Evolutionary conservation across 2,888 invertebrate genomes (phyloP).

Genomic region (Strigamia transsilvanica): DNA sequence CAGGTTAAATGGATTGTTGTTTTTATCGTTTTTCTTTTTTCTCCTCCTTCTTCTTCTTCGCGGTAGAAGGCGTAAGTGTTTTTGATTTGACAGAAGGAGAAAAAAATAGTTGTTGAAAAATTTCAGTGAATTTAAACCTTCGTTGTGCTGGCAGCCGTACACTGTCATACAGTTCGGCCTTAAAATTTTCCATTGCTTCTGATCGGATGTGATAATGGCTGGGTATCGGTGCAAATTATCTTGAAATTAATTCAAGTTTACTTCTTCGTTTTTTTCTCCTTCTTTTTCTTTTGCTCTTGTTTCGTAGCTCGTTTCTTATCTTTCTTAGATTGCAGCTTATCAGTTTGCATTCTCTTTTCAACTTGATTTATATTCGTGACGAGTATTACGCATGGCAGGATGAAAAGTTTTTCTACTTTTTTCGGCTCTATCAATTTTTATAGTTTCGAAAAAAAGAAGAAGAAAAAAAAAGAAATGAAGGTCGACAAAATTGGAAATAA

Average conservation of each 20-base stretch:
- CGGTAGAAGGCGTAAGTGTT: background rate
- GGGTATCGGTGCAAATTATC: slow-evolving; percentile 48
- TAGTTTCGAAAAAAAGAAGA: background rate
- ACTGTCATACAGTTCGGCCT: background rate
- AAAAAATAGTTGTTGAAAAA: background rate
- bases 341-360: slow-evolving; percentile 26
- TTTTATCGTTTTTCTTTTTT: background rate
- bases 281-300: slow-evolving; percentile 4
- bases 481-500: background rate
- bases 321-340: slow-evolving; percentile 30
- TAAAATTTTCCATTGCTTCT: slow-evolving; percentile 26
- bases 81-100: background rate
- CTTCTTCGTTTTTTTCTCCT: slow-evolving; percentile 25
- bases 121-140: slow-evolving; percentile 3
- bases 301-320: slow-evolving; percentile 26
- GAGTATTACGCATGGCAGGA: background rate
- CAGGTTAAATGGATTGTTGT: slow-evolving; percentile 20
- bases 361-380: slow-evolving; percentile 26
- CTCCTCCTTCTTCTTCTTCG: background rate
- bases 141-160: background rate
- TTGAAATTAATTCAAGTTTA: slow-evolving; percentile 53
- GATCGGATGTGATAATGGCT: slow-evolving; percentile 30
- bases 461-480: background rate
- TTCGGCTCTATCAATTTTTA: background rate
- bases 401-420: background rate